A percentile compares a stretch with the other conserved stretches of the same genome.
Evolutionary conservation across 2,113 vertebrate species (phyloP).

Genomic region (Rhabdomys dilectus): DNA sequence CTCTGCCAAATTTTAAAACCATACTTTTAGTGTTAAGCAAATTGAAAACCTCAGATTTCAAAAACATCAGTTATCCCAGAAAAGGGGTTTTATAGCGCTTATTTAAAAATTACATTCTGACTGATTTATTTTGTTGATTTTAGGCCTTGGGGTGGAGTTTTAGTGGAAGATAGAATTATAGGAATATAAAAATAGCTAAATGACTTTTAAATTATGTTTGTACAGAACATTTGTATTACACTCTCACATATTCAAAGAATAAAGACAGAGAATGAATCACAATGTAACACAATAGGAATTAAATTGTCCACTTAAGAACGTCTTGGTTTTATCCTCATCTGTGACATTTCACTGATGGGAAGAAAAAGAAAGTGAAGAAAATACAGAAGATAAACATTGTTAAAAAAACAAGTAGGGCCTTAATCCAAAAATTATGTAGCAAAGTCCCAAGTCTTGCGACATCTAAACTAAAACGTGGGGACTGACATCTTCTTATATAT

Average conservation of each 20-base stretch:
- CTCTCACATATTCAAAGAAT: neutral
- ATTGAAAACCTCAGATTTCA: constrained; percentile 13
- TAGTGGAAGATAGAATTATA: neutral
- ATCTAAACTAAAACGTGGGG: neutral
- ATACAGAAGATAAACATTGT: neutral
- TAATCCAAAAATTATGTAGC: neutral
- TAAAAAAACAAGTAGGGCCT: neutral
- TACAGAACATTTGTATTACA: neutral
- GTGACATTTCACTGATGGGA: neutral
- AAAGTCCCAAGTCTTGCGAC: neutral
- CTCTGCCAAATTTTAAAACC: neutral
- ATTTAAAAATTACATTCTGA: constrained; percentile 4
- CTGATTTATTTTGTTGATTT: neutral
- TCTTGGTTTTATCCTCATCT: neutral
- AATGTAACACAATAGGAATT: neutral
- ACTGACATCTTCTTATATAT: fast-evolving
- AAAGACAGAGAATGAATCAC: neutral
- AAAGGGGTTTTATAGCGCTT: neutral
- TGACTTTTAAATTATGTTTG: neutral
- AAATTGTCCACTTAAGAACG: neutral
- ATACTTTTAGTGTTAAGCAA: neutral
- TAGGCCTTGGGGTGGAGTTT: neutral
- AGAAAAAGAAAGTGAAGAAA: neutral
- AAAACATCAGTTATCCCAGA: neutral
- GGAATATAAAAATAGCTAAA: neutral